Conservation (phyloP, 2,113 vertebrate genomes). For the Aegithalos caudatus region DNA sequence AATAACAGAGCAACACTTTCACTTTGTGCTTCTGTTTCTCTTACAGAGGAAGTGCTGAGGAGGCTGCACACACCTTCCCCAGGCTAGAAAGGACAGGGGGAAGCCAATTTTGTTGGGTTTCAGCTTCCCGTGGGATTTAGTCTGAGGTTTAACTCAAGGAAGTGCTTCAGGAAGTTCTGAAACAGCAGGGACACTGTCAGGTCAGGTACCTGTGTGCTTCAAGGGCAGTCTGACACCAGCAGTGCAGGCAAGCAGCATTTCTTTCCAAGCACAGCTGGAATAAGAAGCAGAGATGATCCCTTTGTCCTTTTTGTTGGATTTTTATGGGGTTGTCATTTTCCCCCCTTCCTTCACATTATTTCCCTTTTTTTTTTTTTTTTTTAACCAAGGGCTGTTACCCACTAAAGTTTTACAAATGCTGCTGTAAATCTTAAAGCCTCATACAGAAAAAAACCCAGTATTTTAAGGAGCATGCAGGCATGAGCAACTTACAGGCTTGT, state of each 20-base stretch:
- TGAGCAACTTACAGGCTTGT: neutral
- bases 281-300: neutral
- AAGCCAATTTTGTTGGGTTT: neutral
- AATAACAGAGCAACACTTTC: neutral
- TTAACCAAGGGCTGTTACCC: neutral
- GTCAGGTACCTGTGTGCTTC: fast-evolving
- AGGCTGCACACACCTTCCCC: neutral
- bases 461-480: neutral
- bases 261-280: neutral
- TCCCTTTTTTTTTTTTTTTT: neutral
- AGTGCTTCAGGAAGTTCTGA: neutral
- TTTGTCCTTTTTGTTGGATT: neutral
- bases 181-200: neutral
- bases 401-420: neutral
- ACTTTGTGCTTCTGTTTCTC: neutral
- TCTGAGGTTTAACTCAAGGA: neutral
- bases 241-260: neutral
- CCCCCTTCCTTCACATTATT: neutral
- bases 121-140: neutral
- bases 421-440: neutral
- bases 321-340: neutral
- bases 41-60: neutral
- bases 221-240: neutral
- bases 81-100: neutral
- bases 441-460: neutral